These are phyloP conservation scores for Laticauda laticaudata DNA, from an alignment of 2,113 vertebrate species.

Conservation along the genomic window DNA sequence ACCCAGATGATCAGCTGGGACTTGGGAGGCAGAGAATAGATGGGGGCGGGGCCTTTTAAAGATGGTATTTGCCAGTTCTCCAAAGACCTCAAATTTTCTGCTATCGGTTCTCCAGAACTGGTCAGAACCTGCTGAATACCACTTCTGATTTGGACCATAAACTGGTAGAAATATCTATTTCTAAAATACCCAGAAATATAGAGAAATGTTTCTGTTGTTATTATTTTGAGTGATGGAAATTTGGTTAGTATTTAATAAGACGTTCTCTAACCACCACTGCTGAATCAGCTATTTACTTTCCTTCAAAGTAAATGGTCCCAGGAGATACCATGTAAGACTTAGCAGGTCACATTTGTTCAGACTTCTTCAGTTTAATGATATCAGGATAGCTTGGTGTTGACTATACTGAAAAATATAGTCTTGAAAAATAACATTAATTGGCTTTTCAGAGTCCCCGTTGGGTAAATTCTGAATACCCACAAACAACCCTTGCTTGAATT, in stretches of 20 bases:
- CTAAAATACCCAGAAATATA: background rate
- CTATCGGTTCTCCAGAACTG: no score
- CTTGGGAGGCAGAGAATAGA: no score
- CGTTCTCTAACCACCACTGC: background rate
- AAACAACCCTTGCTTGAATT: background rate
- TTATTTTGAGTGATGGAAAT: background rate
- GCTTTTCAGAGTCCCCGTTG: constrained; percentile 3
- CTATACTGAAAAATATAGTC: constrained; percentile 28
- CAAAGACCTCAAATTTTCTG: no score
- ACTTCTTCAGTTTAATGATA: constrained; percentile 46
- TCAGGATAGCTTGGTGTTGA: constrained; percentile 41
- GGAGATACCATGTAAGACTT: constrained; percentile 4
- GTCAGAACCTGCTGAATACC: no score
- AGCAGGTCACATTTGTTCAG: constrained; percentile 8
- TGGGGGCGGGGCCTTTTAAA: no score
- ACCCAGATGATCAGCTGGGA: no score
- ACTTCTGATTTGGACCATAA: background rate
- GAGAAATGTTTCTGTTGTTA: background rate
- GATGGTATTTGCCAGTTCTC: no score
- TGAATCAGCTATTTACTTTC: background rate
- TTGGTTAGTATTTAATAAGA: constrained; percentile 2
- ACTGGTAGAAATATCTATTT: background rate
- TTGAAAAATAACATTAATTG: constrained; percentile 6
- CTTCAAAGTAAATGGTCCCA: background rate
- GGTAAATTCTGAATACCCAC: background rate